Evolutionary conservation across 2,113 vertebrate genomes (phyloP).

Genomic region (Sclerurus mexicanus): DNA sequence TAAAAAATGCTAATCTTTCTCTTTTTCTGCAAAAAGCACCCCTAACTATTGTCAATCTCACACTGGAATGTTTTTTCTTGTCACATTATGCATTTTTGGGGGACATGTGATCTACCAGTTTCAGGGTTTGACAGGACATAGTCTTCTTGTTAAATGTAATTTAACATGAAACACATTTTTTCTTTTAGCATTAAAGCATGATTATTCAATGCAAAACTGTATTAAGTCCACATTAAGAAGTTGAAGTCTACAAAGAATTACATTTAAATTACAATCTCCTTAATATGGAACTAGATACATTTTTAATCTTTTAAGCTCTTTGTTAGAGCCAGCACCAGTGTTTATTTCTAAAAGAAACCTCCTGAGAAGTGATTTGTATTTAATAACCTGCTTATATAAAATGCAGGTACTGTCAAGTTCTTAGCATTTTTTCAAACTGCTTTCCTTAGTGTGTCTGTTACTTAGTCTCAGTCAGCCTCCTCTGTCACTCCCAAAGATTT

Average conservation of each 20-base stretch:
- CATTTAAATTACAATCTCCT: background rate
- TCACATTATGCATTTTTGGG: background rate
- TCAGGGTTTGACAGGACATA: background rate
- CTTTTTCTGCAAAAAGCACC: background rate
- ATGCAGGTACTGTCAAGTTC: background rate
- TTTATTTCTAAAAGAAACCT: background rate
- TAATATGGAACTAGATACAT: background rate
- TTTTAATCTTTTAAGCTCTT: background rate
- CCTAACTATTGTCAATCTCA: background rate
- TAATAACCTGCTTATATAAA: background rate
- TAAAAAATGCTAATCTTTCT: background rate
- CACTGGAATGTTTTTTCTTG: background rate
- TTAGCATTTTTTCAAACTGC: background rate
- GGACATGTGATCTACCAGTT: background rate
- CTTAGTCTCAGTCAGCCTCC: background rate
- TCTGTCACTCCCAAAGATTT: background rate
- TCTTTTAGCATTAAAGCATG: background rate
- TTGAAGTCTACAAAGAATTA: background rate
- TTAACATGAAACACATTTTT: background rate
- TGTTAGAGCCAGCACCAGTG: background rate
- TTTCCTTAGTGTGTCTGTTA: background rate
- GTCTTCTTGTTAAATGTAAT: background rate
- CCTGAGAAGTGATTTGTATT: background rate
- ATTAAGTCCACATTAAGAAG: conserved; percentile 2
- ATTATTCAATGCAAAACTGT: conserved; percentile 6